Conservation (phyloP, 2,888 invertebrate genomes). For the Lottia gigantea region DNA sequence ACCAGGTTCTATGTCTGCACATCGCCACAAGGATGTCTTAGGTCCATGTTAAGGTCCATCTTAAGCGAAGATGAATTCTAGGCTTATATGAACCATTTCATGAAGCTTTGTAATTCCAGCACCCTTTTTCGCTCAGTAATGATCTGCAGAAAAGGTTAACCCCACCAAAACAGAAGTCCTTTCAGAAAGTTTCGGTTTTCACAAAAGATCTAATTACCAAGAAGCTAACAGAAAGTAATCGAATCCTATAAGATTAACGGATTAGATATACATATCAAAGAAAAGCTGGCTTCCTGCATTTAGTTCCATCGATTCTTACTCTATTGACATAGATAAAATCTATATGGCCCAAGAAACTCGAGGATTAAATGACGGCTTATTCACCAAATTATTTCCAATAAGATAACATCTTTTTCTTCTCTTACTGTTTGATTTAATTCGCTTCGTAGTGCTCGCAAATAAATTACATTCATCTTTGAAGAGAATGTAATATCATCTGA, state of each 20-base stretch:
- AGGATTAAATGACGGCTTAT: conserved; percentile 8
- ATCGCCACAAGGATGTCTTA: too few species aligned
- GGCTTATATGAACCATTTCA: too few species aligned
- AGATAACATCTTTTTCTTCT: conserved; percentile 5
- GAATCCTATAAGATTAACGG: background rate
- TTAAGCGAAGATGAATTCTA: too few species aligned
- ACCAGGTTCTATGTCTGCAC: too few species aligned
- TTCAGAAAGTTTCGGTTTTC: too few species aligned
- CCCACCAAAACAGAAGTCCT: too few species aligned
- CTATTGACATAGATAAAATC: conserved; percentile 10
- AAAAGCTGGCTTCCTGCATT: background rate
- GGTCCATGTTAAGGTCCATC: too few species aligned
- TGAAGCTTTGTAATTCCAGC: too few species aligned
- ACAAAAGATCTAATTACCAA: conserved; percentile 6
- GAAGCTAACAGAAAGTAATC: conserved; percentile 1
- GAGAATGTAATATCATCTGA: background rate
- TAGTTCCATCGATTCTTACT: conserved; percentile 1
- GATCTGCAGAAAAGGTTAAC: too few species aligned
- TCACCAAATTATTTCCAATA: conserved; percentile 11
- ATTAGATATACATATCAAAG: conserved; percentile 7
- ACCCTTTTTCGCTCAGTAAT: too few species aligned
- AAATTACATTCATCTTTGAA: conserved; percentile 8
- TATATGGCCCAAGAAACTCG: background rate
- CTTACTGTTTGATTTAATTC: conserved; percentile 5
- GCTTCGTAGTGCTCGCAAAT: conserved; percentile 1